Evolutionary conservation across 2,888 invertebrate species (phyloP).

Genomic region (Chrysina gloriosa): DNA sequence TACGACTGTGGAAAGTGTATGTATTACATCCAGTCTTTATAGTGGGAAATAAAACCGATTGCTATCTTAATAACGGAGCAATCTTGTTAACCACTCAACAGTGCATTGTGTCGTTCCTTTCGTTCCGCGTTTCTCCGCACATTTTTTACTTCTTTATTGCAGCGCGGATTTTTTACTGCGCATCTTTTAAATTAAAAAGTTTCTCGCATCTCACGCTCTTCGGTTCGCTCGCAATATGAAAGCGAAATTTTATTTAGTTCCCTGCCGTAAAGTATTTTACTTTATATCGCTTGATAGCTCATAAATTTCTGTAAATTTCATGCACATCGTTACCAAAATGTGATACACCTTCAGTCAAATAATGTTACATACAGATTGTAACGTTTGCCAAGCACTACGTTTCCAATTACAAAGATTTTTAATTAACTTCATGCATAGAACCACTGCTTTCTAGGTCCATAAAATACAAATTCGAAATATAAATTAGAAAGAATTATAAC

Average conservation of each 20-base stretch:
- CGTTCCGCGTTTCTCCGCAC: slow-evolving; percentile 12
- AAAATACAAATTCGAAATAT: too few relatives aligned
- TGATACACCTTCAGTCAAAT: not conserved
- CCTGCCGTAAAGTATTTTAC: not conserved
- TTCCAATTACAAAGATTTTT: not conserved
- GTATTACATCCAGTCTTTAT: slow-evolving; percentile 64
- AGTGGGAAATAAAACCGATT: slow-evolving; percentile 65
- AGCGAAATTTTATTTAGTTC: slow-evolving; percentile 11
- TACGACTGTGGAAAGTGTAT: slow-evolving; percentile 62
- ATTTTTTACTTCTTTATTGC: slow-evolving; percentile 35
- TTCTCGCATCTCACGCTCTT: slow-evolving; percentile 5
- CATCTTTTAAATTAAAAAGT: slow-evolving; percentile 36
- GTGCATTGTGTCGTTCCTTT: slow-evolving; percentile 61
- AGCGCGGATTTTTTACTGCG: slow-evolving; percentile 28
- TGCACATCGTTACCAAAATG: too few relatives aligned
- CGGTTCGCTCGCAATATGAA: not conserved
- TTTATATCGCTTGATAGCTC: not conserved
- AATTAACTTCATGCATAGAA: not conserved
- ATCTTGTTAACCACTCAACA: slow-evolving; percentile 65
- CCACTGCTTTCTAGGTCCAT: too few relatives aligned
- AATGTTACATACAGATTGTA: too few relatives aligned
- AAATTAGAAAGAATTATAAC: too few relatives aligned
- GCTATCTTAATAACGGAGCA: slow-evolving; percentile 66
- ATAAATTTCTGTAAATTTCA: not conserved
- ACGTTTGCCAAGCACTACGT: too few relatives aligned